Evolutionary conservation across 2,888 invertebrate genomes (phyloP).

Genomic region (Cephus sareptanus): DNA sequence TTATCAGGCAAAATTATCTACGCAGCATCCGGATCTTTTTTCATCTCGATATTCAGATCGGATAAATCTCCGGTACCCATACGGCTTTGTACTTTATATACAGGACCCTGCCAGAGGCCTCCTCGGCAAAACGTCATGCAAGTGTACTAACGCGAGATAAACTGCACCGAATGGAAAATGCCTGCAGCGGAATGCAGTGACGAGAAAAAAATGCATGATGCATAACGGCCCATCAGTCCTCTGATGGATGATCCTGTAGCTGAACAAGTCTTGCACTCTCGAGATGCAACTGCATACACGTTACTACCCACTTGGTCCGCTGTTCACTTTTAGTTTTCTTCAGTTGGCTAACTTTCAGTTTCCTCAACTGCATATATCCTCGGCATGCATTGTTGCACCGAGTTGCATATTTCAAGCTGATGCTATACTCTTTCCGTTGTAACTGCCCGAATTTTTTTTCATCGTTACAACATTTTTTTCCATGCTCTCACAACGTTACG

Average conservation of each 20-base stretch:
- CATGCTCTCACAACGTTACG: not conserved
- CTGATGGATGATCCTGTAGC: slow-evolving; percentile 33
- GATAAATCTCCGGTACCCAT: not conserved
- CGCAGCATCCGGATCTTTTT: not conserved
- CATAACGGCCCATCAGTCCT: slow-evolving; percentile 32
- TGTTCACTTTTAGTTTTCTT: not conserved
- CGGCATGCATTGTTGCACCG: not conserved
- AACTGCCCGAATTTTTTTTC: not conserved
- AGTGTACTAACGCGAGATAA: slow-evolving; percentile 22
- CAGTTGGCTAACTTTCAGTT: not conserved
- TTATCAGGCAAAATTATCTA: not conserved
- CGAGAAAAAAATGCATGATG: slow-evolving; percentile 38
- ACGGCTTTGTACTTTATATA: not conserved
- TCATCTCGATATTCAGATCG: not conserved
- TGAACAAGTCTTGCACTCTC: not conserved
- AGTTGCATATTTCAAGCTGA: not conserved
- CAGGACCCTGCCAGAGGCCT: not conserved
- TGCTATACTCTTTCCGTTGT: not conserved
- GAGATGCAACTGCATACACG: not conserved
- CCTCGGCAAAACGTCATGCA: not conserved
- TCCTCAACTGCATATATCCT: not conserved
- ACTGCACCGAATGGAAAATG: slow-evolving; percentile 31
- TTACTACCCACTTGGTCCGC: not conserved
- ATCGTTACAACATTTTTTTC: too few species aligned
- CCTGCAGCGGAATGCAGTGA: slow-evolving; percentile 19